Evolutionary conservation across 2,113 vertebrate genomes (phyloP).

Genomic region (Dromiciops gliroides): DNA sequence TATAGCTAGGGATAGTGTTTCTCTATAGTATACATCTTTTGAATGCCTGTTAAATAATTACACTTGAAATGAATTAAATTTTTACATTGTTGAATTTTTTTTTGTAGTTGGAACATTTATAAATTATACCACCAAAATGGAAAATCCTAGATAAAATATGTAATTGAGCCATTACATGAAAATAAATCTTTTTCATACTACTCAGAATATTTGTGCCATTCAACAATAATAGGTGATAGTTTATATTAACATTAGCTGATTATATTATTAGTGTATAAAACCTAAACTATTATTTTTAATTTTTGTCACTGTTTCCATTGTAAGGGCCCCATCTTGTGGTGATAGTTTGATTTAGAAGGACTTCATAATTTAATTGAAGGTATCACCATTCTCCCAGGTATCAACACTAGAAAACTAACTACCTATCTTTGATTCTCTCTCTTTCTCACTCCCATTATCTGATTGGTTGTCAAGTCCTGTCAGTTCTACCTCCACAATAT

Average conservation of each 20-base stretch:
- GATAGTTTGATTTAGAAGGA: background rate
- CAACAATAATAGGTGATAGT: background rate
- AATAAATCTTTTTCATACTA: background rate
- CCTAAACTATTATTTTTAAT: background rate
- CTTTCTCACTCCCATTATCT: background rate
- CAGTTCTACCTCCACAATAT: background rate
- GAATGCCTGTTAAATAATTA: background rate
- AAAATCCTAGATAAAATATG: background rate
- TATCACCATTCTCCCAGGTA: background rate
- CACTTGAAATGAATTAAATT: background rate
- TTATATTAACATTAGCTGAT: background rate
- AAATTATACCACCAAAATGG: background rate
- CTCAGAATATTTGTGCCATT: background rate
- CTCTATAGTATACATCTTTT: background rate
- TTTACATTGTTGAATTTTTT: background rate
- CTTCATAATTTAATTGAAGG: background rate
- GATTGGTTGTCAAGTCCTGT: background rate
- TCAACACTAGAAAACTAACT: background rate
- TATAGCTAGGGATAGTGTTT: background rate
- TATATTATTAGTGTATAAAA: background rate
- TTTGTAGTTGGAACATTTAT: background rate
- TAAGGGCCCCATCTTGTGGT: slow-evolving; percentile 73
- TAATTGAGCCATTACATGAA: background rate
- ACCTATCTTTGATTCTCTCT: background rate
- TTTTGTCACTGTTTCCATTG: background rate